These are phyloP conservation scores for Crypturellus undulatus DNA, from an alignment of 2,113 vertebrate genomes.

Conservation along the genomic window DNA sequence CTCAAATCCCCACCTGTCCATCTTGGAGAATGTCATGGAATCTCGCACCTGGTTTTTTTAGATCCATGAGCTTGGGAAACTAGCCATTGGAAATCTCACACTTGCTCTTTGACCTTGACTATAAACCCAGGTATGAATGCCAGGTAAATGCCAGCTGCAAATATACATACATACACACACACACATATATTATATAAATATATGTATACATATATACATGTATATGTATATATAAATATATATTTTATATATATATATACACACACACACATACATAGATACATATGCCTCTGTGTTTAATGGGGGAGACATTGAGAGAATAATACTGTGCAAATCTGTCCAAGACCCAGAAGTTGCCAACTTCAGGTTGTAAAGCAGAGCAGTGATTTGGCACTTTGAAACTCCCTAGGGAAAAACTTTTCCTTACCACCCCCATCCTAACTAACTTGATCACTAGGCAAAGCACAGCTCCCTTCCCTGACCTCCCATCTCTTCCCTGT, in stretches of 20 bases:
- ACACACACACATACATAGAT: too few relatives aligned
- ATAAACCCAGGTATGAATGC: neutral
- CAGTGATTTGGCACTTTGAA: too few relatives aligned
- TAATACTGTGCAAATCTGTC: accelerated
- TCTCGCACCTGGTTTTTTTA: neutral
- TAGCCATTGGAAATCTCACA: neutral
- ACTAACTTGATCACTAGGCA: too few relatives aligned
- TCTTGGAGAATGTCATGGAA: accelerated
- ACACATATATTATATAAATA: too few relatives aligned
- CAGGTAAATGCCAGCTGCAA: neutral
- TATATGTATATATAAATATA: too few relatives aligned
- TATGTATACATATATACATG: too few relatives aligned
- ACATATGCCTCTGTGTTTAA: neutral
- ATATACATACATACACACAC: neutral
- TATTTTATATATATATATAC: neutral
- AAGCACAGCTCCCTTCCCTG: too few relatives aligned
- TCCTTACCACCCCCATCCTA: too few relatives aligned
- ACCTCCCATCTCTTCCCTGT: too few relatives aligned
- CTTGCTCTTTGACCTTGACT: neutral
- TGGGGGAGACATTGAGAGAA: neutral
- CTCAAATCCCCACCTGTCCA: too few relatives aligned
- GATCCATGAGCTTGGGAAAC: neutral
- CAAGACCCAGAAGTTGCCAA: neutral
- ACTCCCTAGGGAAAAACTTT: too few relatives aligned
- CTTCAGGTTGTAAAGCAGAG: neutral